Conservation (phyloP, 2,797 vertebrate genomes). For the Takifugu rubripes region DNA sequence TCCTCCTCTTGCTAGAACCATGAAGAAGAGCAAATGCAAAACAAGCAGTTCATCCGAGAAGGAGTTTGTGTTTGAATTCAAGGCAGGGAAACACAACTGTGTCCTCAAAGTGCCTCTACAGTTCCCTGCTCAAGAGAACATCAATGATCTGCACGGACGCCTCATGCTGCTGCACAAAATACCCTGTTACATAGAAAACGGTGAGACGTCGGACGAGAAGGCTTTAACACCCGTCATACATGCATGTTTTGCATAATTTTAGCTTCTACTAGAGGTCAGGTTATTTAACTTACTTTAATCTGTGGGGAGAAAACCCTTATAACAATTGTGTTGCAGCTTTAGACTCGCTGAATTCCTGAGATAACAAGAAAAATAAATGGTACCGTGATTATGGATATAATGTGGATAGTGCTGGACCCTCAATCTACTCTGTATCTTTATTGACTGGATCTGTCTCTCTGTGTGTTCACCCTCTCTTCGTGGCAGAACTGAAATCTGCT, state of each 20-base stretch:
- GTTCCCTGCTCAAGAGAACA: conserved; percentile 86
- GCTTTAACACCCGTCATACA: background rate
- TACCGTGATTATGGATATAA: background rate
- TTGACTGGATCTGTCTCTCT: background rate
- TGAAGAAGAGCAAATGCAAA: conserved; percentile 86
- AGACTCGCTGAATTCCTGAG: background rate
- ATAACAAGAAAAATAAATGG: background rate
- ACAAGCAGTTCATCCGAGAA: conserved; percentile 71
- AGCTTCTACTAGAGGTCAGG: no score
- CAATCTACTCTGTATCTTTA: background rate
- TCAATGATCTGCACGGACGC: conserved; percentile 85
- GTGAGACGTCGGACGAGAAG: conserved; percentile 62
- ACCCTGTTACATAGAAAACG: conserved; percentile 91
- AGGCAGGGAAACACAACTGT: conserved; percentile 78
- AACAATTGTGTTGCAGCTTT: no score
- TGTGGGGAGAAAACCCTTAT: no score
- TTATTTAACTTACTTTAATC: no score
- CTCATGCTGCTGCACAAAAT: conserved; percentile 89
- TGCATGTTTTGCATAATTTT: no score
- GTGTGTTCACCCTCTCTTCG: background rate
- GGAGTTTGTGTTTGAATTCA: conserved; percentile 88
- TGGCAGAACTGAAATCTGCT: conserved; percentile 82
- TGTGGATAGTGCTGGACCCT: background rate
- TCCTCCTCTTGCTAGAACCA: conserved; percentile 45
- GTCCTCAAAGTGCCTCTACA: conserved; percentile 86